A percentile compares a stretch with the other conserved stretches of the same genome.
Conservation (phyloP, 2,888 invertebrate species). For the Pristionchus maxplancki region DNA sequence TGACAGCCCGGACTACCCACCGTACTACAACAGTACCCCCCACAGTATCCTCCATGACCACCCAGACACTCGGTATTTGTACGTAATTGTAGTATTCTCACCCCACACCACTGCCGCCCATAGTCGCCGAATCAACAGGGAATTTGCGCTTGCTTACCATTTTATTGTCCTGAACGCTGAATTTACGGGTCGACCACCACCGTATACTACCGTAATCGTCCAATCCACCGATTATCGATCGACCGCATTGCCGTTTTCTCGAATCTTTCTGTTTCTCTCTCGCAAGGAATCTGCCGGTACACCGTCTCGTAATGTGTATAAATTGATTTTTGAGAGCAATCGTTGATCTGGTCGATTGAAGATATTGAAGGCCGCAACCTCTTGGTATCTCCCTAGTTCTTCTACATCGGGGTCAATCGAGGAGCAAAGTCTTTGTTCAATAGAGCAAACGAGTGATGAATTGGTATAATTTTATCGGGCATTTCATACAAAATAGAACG, state of each 20-base stretch:
- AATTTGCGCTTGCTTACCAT: not conserved
- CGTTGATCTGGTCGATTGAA: too few species aligned
- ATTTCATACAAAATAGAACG: too few species aligned
- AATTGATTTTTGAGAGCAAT: too few species aligned
- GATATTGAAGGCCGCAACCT: too few species aligned
- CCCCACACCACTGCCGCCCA: not conserved
- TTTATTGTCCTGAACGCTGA: not conserved
- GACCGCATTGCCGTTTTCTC: not conserved
- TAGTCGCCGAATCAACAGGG: slow-evolving; percentile 20
- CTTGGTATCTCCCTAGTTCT: too few species aligned
- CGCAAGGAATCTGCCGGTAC: slow-evolving; percentile 37
- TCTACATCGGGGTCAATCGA: too few species aligned
- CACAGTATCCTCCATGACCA: slow-evolving; percentile 41
- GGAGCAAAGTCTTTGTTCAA: too few species aligned
- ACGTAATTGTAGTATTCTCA: not conserved
- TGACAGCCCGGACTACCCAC: not conserved
- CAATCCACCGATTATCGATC: not conserved
- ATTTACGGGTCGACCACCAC: slow-evolving; percentile 27
- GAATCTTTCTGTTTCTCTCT: not conserved
- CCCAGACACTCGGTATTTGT: not conserved
- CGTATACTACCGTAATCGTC: not conserved
- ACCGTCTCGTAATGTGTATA: too few species aligned
- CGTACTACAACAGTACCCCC: too few species aligned
- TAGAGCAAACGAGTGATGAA: too few species aligned
- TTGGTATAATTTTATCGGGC: too few species aligned